Evolutionary conservation across 2,888 invertebrate genomes (phyloP).

Genomic region (Scaptomyza tumidula): DNA sequence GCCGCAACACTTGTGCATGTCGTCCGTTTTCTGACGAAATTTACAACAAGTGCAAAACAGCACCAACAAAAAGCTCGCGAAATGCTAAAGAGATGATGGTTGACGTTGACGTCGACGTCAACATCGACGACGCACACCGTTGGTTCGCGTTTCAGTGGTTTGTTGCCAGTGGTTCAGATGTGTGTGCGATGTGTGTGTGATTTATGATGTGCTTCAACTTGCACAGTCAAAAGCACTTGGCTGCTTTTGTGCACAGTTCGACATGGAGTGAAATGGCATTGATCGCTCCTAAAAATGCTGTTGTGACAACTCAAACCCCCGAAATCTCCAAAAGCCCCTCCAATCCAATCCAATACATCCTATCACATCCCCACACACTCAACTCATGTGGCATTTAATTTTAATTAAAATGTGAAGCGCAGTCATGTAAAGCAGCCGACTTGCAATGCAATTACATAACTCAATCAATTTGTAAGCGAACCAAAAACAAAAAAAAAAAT

Average conservation of each 20-base stretch:
- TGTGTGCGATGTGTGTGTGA: slow-evolving; percentile 44
- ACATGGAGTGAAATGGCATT: slow-evolving; percentile 75
- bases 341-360: neutral
- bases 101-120: slow-evolving; percentile 37
- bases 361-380: neutral
- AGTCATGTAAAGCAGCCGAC: slow-evolving; percentile 66
- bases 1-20: slow-evolving; percentile 66
- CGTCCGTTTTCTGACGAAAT: slow-evolving; percentile 75
- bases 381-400: slow-evolving; percentile 32
- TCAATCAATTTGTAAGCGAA: slow-evolving; percentile 82
- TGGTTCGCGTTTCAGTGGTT: slow-evolving; percentile 3
- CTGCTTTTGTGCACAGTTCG: slow-evolving; percentile 42
- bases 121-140: slow-evolving; percentile 20
- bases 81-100: slow-evolving; percentile 68
- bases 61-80: slow-evolving; percentile 36
- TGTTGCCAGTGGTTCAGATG: slow-evolving; percentile 14
- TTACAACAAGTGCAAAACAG: slow-evolving; percentile 75
- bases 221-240: slow-evolving; percentile 35
- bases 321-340: neutral
- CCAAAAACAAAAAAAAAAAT: slow-evolving; percentile 6
- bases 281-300: slow-evolving; percentile 68
- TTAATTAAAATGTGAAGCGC: slow-evolving; percentile 77
- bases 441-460: slow-evolving; percentile 78
- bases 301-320: slow-evolving; percentile 56
- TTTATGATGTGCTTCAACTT: slow-evolving; percentile 76